Base-by-base conservation (phyloP, 2,797 vertebrate genomes). In the Semaprochilodus insignis region DNA sequence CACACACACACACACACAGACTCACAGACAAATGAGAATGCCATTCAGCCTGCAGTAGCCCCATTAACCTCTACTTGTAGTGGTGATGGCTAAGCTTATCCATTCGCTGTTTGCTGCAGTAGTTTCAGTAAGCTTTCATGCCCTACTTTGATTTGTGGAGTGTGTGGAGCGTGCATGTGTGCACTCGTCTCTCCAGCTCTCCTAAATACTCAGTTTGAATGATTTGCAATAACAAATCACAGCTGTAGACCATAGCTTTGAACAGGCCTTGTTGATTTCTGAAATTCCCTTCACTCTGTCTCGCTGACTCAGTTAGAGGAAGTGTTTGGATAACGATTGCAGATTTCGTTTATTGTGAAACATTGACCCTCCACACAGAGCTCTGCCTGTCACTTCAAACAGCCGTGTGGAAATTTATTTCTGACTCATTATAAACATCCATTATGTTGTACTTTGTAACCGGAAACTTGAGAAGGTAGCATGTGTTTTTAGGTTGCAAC, bases 41-140 rank as follows among this genome's bases (percentile, higher is more conserved):
- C 81, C 79, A 83, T 75, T 81, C 72, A 74, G 60, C 77, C 25
- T 81, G 74, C 82, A 77, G 75, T 78, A 59, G 75, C 62, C 78
- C 72, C 76, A 74, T 84, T 84, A 81, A 81, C 78, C 83, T 84
- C 23, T 83, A 52, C 36, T 34, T 77, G 67, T 73, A 77, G 78
- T 73, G 80, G 78, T 70, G 65, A 83, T 80, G 66, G 82, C 40
- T 10, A 67, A 40, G 65, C 65, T 67, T 36, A 67, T 67, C 34
- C 23, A 34, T 21, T 67, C 65, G 13, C 51, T 55, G 62, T 67
- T 63, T 77, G 65, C 65, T 67, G 31, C 34, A 40, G 31, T 19
- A 67, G 65, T 36, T 36, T 66, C 27, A 34, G 15, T 62, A 63
- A 63, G 62, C 62, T 4, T 63, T 62, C 59, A 62, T 62, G 63